A percentile compares a stretch with the other conserved stretches of the same genome.
These are phyloP conservation scores for Eublepharis macularius DNA, from an alignment of 2,113 vertebrate genomes.

Conservation along the genomic window DNA sequence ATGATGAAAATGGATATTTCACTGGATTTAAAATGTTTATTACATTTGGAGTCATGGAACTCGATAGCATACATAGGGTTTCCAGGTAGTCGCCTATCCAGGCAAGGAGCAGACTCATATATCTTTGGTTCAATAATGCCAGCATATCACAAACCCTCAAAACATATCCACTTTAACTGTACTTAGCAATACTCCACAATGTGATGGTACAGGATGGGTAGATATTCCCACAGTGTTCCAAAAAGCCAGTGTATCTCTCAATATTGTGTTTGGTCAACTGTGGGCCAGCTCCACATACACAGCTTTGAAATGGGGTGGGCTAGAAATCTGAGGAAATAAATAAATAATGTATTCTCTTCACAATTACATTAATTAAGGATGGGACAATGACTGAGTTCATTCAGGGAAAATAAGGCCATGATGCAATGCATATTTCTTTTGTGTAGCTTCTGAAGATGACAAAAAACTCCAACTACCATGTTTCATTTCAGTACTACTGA, in stretches of 20 bases:
- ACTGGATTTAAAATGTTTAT: neutral
- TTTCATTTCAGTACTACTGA: slow-evolving; percentile 46
- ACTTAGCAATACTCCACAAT: neutral
- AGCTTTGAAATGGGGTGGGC: too few relatives aligned
- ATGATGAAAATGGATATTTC: neutral
- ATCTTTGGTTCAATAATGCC: too few relatives aligned
- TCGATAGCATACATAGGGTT: too few relatives aligned
- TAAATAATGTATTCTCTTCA: neutral
- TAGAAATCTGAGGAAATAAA: neutral
- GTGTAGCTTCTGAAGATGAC: slow-evolving; percentile 8
- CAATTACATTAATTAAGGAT: neutral
- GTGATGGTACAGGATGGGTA: neutral
- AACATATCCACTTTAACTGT: neutral
- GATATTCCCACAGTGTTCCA: too few relatives aligned
- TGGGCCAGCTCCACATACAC: too few relatives aligned
- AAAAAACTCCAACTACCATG: slow-evolving; percentile 9
- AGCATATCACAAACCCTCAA: too few relatives aligned
- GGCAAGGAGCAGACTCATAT: too few relatives aligned
- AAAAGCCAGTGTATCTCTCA: too few relatives aligned
- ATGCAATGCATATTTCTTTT: slow-evolving; percentile 5
- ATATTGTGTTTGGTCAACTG: too few relatives aligned
- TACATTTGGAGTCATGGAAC: neutral
- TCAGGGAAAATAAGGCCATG: neutral
- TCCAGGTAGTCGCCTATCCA: too few relatives aligned
- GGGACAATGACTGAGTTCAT: neutral